Evolutionary conservation across 2,888 invertebrate genomes (phyloP).

Genomic region (Hypsopygia costalis): DNA sequence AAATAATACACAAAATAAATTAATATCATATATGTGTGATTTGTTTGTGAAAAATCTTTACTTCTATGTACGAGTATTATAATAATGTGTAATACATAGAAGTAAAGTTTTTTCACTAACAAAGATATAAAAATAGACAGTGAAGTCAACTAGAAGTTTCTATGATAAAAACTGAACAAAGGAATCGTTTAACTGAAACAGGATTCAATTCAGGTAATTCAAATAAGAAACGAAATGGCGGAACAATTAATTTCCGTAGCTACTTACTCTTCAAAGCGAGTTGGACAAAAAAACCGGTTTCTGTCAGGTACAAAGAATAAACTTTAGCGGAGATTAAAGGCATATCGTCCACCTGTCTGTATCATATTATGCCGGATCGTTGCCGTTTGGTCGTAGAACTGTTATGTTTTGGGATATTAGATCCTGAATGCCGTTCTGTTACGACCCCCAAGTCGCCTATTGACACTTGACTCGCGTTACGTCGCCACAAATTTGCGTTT

Average conservation of each 20-base stretch:
- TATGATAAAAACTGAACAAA: slow-evolving; percentile 3
- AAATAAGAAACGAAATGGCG: slow-evolving; percentile 4
- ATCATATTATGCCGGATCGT: neutral
- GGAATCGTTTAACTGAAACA: slow-evolving; percentile 2
- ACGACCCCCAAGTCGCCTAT: slow-evolving; percentile 4
- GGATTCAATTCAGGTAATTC: slow-evolving; percentile 9
- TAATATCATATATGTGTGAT: too few species aligned
- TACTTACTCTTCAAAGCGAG: slow-evolving; percentile 1
- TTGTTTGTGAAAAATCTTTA: too few species aligned
- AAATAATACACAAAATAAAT: too few species aligned
- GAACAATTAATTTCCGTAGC: slow-evolving; percentile 6
- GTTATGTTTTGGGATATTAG: slow-evolving; percentile 6
- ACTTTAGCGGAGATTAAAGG: neutral
- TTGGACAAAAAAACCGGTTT: neutral
- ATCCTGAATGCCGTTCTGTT: slow-evolving; percentile 1
- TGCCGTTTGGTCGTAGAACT: neutral
- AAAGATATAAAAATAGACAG: too few species aligned
- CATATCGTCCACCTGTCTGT: neutral
- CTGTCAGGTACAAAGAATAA: slow-evolving; percentile 1
- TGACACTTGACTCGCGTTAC: slow-evolving; percentile 1
- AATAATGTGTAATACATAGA: too few species aligned
- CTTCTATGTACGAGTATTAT: too few species aligned
- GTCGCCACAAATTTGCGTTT: neutral
- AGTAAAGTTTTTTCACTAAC: too few species aligned
- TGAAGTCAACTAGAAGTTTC: neutral